phyloP scores from a whole-genome alignment of 64 coral and sea anemone species.

The Actinia tenebrosa region DNA sequence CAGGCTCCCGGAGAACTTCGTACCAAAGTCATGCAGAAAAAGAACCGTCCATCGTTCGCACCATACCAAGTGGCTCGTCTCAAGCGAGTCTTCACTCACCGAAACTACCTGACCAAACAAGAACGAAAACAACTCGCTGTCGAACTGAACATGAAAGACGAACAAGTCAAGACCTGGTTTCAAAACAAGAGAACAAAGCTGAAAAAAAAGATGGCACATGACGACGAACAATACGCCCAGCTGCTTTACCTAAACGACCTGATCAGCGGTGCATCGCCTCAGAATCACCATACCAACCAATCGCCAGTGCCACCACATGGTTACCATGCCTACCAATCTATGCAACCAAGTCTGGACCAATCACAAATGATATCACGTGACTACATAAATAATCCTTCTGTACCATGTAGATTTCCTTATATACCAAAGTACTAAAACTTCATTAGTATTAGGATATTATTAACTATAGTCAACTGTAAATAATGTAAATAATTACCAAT shows the following conservation, averaged over 20 bases:
- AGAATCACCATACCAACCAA: slow-evolving; percentile 13
- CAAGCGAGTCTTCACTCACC: slow-evolving; percentile 8
- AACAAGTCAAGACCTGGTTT: slow-evolving; percentile 62
- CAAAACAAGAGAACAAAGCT: slow-evolving; percentile 53
- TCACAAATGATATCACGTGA: not conserved
- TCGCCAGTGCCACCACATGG: not conserved
- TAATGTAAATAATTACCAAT: not conserved
- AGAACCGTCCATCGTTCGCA: slow-evolving; percentile 20
- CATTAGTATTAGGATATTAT: not conserved
- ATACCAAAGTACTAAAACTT: not conserved
- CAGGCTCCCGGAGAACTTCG: not conserved
- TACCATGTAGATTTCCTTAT: not conserved
- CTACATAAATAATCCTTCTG: not conserved
- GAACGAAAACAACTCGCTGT: slow-evolving; percentile 10
- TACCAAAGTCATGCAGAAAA: not conserved
- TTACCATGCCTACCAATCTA: slow-evolving; percentile 5
- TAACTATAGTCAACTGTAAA: not conserved
- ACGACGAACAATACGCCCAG: slow-evolving; percentile 17
- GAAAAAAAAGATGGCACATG: slow-evolving; percentile 22
- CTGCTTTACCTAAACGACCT: slow-evolving; percentile 26
- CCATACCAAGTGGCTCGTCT: slow-evolving; percentile 11
- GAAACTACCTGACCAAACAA: slow-evolving; percentile 21
- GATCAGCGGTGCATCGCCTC: not conserved
- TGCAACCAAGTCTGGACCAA: not conserved
- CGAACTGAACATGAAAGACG: slow-evolving; percentile 37